Base-by-base conservation (phyloP, 2,797 vertebrate species). In the Phalanger gymnotis region DNA sequence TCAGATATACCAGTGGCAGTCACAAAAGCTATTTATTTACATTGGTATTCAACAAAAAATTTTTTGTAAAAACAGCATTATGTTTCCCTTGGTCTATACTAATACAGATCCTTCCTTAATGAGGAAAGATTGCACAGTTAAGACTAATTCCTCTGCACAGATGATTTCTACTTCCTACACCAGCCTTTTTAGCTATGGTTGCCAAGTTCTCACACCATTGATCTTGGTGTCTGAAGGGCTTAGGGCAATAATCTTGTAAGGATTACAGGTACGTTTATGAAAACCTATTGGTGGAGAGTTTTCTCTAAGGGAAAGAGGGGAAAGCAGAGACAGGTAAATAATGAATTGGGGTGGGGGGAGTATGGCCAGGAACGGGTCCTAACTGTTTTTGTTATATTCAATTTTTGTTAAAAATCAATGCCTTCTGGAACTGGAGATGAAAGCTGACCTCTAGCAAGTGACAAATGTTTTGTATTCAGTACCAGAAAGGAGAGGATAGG, bases 21-120 rank as follows among this genome's bases (percentile, higher is more conserved):
- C 97, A 97, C 97, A 98, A 98, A 98, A 98, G 96, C 98, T 94
- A 51, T 99, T 98, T 98, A 98, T 99, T 99, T 98, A 98, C 98
- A 98, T 95, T 66, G 11, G 58, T 0, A 54, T 95, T 96, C 96
- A 66, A 96, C 96, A 90, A 90, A 97, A 92, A 92, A 51, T 54
- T 81, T 87, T 87, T 96, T 97, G 96, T 96, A 98, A 96, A 96
- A 73, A 97, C 97, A 95, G 97, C 97, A 40, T 91, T 95, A 94
- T 97, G 94, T 96, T 96, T 98, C 97, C 95, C 90, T 93, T 31
- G n/a, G 90, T 93, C 95, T 2, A 92, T 87, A 1, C 94, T 27
- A 87, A 51, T 25, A 90, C 97, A 95, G 34, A 81, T 51, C 73
- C 27, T 95, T 93, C 91, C 93, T 97, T 92, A 2, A 40, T 61